Evolutionary conservation across 1,140 invertebrate species (phyloP), one percentile per base, ranked within the genome.

Genomic region (Pomacea maculata): DNA sequence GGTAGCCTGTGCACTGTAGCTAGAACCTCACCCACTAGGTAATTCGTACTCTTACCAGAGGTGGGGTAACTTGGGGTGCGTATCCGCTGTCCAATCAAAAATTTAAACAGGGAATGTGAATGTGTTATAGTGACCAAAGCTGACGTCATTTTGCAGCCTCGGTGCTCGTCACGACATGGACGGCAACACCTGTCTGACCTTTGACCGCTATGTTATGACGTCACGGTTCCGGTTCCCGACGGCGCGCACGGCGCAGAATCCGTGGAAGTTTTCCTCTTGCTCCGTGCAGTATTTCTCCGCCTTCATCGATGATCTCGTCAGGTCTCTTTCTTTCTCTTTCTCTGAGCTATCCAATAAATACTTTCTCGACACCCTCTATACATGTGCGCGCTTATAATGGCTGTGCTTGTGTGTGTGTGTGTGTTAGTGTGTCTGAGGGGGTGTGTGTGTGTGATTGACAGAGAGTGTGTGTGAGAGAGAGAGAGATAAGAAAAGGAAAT

Each of bases 161-260:
- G 85, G 86, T 11, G 81, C 85, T 12, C 70, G 83, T 0, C 84
- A 87, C 64, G 85, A 87, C 78, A 87, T 86, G 85, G 85, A 86
- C 74, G 85, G 84, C 17, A 87, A 87, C 63, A 82, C 81, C 9
- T 87, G 85, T 70, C 73, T 87, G 29, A 75, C 83, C 52, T 86
- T 85, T 77, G 83, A 84, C 34, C 83, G 84, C n/a, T 83, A 85
- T 67, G 83, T 86, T 25, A 87, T 86, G 85, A 84, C 82, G 61
- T 83, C 85, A 82, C 83, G 84, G 19, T 84, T 87, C 70, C 82
- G 82, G 55, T 85, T 85, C 71, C 82, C 82, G 25, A 80, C 52
- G 45, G 65, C 74, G 2, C 75, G 80, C 45, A 86, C 84, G n/a
- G 82, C 82, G 29, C 75, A 82, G 55, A 86, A 86, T 77, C 85